Evolutionary conservation across 1,140 invertebrate species (phyloP).

Genomic region (Monochamus saltuarius): DNA sequence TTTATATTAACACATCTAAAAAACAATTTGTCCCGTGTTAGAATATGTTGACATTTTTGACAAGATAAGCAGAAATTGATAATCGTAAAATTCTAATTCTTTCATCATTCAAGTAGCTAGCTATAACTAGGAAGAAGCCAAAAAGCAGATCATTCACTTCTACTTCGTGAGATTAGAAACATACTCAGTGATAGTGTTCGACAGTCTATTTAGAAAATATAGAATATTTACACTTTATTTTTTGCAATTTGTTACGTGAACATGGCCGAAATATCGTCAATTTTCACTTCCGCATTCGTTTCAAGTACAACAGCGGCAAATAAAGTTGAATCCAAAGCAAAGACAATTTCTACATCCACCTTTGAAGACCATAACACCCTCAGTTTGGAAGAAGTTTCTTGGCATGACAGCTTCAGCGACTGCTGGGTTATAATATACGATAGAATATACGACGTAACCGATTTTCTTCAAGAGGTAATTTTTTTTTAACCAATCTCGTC

Average conservation of each 20-base stretch:
- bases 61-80: too few relatives aligned
- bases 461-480: slow-evolving; percentile 65
- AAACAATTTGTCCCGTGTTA: too few relatives aligned
- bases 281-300: slow-evolving; percentile 4
- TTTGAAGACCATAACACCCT: slow-evolving; percentile 50
- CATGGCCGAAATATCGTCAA: background rate
- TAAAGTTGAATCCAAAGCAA: background rate
- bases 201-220: too few relatives aligned
- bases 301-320: background rate
- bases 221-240: too few relatives aligned
- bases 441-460: slow-evolving; percentile 73
- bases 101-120: slow-evolving; percentile 21
- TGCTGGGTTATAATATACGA: slow-evolving; percentile 77
- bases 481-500: too few relatives aligned
- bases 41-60: too few relatives aligned
- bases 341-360: background rate
- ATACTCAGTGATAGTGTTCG: too few relatives aligned
- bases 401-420: slow-evolving; percentile 63
- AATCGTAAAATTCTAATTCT: slow-evolving; percentile 12
- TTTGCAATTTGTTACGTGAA: too few relatives aligned
- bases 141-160: too few relatives aligned
- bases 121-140: slow-evolving; percentile 10
- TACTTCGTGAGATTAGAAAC: too few relatives aligned
- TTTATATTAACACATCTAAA: too few relatives aligned
- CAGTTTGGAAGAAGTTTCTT: slow-evolving; percentile 63